Base-by-base conservation (phyloP, 2,113 vertebrate species). In the Xiphophorus couchianus region DNA sequence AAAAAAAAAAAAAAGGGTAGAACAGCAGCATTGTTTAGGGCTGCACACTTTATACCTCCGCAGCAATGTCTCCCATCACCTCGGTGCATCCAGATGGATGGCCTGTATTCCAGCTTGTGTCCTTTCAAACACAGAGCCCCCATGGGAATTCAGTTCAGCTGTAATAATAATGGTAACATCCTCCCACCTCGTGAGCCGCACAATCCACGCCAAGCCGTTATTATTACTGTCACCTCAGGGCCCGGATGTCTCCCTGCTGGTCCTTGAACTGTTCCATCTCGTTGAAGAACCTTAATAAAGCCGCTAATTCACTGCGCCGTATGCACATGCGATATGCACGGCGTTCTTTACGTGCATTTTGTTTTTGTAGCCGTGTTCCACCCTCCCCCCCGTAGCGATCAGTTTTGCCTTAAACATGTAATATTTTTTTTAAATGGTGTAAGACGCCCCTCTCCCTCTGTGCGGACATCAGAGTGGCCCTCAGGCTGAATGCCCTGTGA, bases 31-130 rank as follows among this genome's bases (percentile, higher is more conserved):
- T 54, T 19, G 48, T 82, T 88, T 77, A 30, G 78, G 84, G 85
- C 82, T 78, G 74, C 61, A 70, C 66, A 44, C 58, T 60, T 66
- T 77, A 58, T 68, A 73, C 71, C 75, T 78, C 66, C 14, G 28
- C 61, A 66, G 83, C 69, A 62, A 73, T 58, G 78, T 68, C 74
- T 88, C 85, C 84, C 76, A 82, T 89, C 84, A 86, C 80, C 64
- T 37, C 82, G 37, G 70, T 81, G 72, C 73, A 84, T 90, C 88
- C 90, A 84, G 88, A 91, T 85, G 86, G 82, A 80, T 76, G 83
- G 81, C 86, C 81, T 87, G 84, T 74, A 86, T 88, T 80, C 79
- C 67, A 76, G 78, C 77, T 62, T 44, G 70, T 12, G 37, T 78
- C 72, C 84, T 73, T 73, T 84, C 72, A 82, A 84, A 86, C 81